These are phyloP conservation scores for Asarcornis scutulata DNA, from an alignment of 2,113 vertebrate genomes.

Conservation along the genomic window DNA sequence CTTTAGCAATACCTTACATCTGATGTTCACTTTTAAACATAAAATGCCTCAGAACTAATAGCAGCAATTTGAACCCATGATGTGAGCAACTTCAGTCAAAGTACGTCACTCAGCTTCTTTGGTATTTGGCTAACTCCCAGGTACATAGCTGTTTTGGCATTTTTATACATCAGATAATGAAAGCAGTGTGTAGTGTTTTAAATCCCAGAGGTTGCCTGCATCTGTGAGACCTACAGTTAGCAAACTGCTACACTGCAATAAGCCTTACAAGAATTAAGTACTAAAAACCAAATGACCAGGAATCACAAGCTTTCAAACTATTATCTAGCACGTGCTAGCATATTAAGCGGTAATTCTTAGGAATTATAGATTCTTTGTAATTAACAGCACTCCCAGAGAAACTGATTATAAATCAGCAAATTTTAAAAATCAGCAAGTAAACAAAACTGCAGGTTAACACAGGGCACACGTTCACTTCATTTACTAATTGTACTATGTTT, in stretches of 20 bases:
- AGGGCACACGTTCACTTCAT: not conserved
- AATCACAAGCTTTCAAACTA: not conserved
- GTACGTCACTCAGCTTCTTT: not conserved
- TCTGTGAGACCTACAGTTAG: not conserved
- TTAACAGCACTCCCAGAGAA: not conserved
- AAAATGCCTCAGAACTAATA: not conserved
- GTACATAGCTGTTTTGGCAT: not conserved
- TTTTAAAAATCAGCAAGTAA: not conserved
- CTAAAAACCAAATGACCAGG: not conserved
- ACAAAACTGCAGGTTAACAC: not conserved
- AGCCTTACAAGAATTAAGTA: not conserved
- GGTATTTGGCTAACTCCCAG: not conserved
- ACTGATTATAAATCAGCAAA: not conserved
- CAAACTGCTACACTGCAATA: not conserved
- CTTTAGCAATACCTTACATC: not conserved
- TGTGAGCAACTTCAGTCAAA: not conserved
- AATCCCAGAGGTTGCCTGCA: not conserved
- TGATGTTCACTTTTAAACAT: not conserved
- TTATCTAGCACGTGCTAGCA: not conserved
- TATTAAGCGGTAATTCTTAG: not conserved
- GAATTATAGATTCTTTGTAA: not conserved
- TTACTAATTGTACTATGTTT: constrained; percentile 4
- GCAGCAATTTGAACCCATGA: not conserved
- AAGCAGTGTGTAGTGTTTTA: not conserved
- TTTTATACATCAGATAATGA: not conserved